These are phyloP conservation scores for Junco hyemalis DNA, from an alignment of 2,113 vertebrate species.

Conservation along the genomic window DNA sequence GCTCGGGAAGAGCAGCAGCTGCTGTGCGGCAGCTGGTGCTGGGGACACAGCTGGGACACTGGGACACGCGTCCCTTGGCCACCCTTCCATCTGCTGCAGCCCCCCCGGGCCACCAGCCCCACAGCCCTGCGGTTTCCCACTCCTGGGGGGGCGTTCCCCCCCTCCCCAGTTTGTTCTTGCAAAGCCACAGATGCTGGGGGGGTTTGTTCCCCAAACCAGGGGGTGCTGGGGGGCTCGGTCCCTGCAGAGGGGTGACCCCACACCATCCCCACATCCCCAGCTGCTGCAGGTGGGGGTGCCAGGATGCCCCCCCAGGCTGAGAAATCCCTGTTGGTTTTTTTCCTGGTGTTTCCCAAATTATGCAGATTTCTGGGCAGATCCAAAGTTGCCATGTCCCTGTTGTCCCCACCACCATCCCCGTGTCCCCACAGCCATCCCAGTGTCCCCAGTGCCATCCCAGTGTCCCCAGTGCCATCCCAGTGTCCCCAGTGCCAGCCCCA, in stretches of 20 bases:
- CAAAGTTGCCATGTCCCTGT: not conserved
- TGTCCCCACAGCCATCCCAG: not conserved
- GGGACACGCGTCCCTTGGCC: not conserved
- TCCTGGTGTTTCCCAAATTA: not conserved
- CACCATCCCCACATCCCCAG: not conserved
- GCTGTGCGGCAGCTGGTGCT: not conserved
- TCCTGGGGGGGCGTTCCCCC: not conserved
- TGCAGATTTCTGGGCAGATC: not conserved
- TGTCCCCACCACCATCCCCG: not conserved
- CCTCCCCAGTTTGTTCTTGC: not conserved
- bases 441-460: not conserved
- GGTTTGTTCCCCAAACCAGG: accelerated
- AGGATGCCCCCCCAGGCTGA: accelerated
- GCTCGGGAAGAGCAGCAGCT: not conserved
- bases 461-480: not conserved
- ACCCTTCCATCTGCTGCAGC: not conserved
- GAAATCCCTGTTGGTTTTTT: not conserved
- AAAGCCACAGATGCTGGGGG: not conserved
- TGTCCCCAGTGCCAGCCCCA: not conserved
- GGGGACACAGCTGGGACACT: not conserved
- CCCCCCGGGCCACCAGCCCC: not conserved
- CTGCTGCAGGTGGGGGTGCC: not conserved
- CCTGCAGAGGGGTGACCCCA: not conserved
- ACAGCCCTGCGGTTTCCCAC: no score
- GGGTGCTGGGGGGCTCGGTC: not conserved